Evolutionary conservation across 2,888 invertebrate species (phyloP), one percentile per base, ranked within the genome.

Genomic region (Temnothorax unifasciatus): DNA sequence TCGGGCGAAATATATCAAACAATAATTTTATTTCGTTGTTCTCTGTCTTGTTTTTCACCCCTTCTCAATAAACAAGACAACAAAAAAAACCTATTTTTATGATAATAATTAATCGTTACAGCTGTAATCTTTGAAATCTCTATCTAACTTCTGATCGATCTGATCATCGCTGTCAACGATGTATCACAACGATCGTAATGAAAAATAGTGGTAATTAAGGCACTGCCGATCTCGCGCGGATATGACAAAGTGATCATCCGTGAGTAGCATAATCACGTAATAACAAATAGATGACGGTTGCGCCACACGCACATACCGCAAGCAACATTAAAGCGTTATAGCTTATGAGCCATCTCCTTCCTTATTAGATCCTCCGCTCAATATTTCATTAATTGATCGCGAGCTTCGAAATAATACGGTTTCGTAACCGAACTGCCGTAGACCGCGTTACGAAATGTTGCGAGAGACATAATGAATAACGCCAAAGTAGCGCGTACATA

Each of bases 231-330:
- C 41, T 74, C 73, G 63, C 47, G 63, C 21, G 21, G 47, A 44
- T 59, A 44, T 74, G 59, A 75, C 29, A 63, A 47, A 75, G 9
- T 47, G 61, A 61, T 75, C 61, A 47, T 21, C 21, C 34, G 9
- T 61, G 61, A 61, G 15, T 75, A 75, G n/a, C 61, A 41, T 57
- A 41, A 25, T 73, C 25, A 41, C 25, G 41, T 57, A 57, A 57
- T 57, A 73, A 69, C n/a, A 54, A 54, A 52, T n/a, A 74, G 74
- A n/a, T 21, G n/a, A 61, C 74, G n/a, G 15, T 75, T 75, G 61
- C 61, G 15, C 29, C 61, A 61, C n/a, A 2, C 61, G 47, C n/a
- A 3, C 21, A 11, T 47, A 41, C 9, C 3, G 25, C 66, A 47
- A 25, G 25, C 66, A 47, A 25, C 6, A n/a, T n/a, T 61, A n/a